These are phyloP conservation scores for Trogon surrucura DNA, from an alignment of 2,113 vertebrate species.

Conservation along the genomic window DNA sequence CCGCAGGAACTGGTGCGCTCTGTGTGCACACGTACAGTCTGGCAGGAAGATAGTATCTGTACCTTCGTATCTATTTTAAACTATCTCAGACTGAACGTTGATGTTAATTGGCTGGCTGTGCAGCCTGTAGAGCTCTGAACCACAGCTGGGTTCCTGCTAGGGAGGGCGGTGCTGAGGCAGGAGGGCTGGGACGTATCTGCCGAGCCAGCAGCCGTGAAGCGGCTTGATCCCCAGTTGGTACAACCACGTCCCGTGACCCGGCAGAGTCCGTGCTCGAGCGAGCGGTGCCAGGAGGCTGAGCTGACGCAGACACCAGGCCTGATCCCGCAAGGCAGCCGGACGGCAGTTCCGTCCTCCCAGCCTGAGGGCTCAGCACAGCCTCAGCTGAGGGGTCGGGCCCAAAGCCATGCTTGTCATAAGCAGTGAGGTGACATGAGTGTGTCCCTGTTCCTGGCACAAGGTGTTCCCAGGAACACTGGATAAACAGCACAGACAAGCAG, in stretches of 20 bases:
- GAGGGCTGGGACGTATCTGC: accelerated
- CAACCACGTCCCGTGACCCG: accelerated
- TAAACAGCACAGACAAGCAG: neutral
- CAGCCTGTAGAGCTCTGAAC: neutral
- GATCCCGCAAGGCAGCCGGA: neutral
- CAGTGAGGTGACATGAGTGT: accelerated
- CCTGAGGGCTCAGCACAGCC: neutral
- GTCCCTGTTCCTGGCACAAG: neutral
- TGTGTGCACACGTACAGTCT: accelerated
- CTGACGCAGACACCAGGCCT: too few relatives aligned
- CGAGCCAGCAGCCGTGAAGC: accelerated
- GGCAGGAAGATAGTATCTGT: neutral
- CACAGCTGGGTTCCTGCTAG: neutral
- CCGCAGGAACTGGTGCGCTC: neutral
- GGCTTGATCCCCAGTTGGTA: accelerated
- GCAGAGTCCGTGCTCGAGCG: accelerated
- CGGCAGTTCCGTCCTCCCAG: accelerated
- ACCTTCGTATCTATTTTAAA: neutral
- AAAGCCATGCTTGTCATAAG: neutral
- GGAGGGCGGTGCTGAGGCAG: accelerated
- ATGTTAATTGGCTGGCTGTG: neutral
- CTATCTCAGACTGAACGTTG: neutral
- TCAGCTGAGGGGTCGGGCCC: accelerated
- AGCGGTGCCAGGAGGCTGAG: neutral
- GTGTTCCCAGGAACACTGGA: neutral